Base-by-base conservation (phyloP, 2,797 vertebrate genomes). In the Lithobates pipiens region DNA sequence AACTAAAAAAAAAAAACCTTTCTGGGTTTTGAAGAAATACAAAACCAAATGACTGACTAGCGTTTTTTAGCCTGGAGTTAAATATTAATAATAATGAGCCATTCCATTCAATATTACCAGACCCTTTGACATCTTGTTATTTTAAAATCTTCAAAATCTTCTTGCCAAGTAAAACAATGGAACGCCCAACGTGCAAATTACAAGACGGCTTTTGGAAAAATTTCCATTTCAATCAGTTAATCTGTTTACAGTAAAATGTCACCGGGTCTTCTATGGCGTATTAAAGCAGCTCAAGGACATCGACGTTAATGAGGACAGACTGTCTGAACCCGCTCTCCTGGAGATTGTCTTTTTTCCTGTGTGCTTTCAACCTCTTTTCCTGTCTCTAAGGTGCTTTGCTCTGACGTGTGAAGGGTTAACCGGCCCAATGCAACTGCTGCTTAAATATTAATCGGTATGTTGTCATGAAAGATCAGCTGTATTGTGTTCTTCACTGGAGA, bases 361-460 rank as follows among this genome's bases (percentile, higher is more conserved):
- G 65, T 27, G 1, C 27, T 67, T 29, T 11, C 11, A 25, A 4
- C 10, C 10, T 67, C 65, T 67, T 27, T 67, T 67, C 65, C 65
- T 67, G 65, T 4, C 25, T 5, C 10, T 39, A 23, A 61, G 18
- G 21, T 23, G 54, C 54, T 61, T 61, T 61, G 54, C n/a, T 61
- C 21, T 23, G 50, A 18, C 13, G 16, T 54, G 2, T 7, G 36
- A 34, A 25, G 34, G 36, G 32, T 21, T 73, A 73, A 65, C 9
- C n/a, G 21, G 57, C 1, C 9, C 54, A 82, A 34, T 27, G 3
- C 54, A 36, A 36, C 10, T 15, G 25, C 70, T 67, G 3, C 4
- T 83, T 16, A 83, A 82, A 82, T 82, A 82, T 83, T 83, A 15
- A 65, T 69, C 3, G 54, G 39, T 16, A 1, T 39, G 39, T 78